Evolutionary conservation across 2,113 vertebrate genomes (phyloP), one percentile per base, ranked within the genome.

Genomic region (Passer domesticus): DNA sequence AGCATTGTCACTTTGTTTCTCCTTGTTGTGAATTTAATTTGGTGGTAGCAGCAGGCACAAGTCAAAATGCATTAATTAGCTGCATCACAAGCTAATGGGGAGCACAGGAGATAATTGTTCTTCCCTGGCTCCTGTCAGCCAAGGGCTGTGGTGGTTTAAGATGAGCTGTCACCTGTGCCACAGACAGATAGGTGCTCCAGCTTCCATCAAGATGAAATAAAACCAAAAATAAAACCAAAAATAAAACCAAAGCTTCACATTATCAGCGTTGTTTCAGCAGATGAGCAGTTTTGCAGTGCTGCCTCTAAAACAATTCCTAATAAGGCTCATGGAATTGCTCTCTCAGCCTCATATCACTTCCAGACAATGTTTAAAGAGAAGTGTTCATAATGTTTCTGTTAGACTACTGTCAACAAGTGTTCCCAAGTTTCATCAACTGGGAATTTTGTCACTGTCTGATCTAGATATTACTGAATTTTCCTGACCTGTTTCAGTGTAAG

Each of bases 201-300:
- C 43, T 63, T 49, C 46, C 30, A 17, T 43, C 18, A 10, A 7
- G 14, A 14, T 46, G 52, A 79, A 72, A 55, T 53, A 37, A 78
- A 93, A 15, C 2, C 12, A 46, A 78, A 79, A 72, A 55, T 53
- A 37, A 78, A 93, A 15, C 2, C 12, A 46, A 78, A 79, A 72
- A 55, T 58, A 37, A 78, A 93, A 15, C 2, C 12, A 46, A 78
- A 70, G 8, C 17, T 67, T 78, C 58, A 31, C 0, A 4, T 31
- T 58, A 14, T 11, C 30, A 60, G 8, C 0, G 0, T 58, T 0
- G 0, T 47, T 62, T 93, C 56, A 85, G 35, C 75, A 59, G 47
- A 67, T 25, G 16, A 74, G n/a, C 35, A 62, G n/a, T 49, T 89
- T 66, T 87, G 60, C 31, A 19, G 17, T 66, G 50, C 24, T 83